Conservation (phyloP, 2,888 invertebrate species). For the Drosophila atroscutellata region DNA sequence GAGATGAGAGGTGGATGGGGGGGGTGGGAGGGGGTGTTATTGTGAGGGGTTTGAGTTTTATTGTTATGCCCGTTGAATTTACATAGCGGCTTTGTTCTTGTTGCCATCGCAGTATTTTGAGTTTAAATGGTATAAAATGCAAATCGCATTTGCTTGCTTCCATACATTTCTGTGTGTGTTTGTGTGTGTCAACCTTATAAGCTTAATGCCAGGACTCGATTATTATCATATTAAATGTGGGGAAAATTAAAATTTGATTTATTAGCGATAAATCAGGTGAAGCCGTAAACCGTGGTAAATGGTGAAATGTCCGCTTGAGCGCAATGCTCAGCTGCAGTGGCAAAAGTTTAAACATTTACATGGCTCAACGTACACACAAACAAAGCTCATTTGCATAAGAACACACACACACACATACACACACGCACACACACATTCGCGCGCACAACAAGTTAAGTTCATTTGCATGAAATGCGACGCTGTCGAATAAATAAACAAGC, state of each 20-base stretch:
- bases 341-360: slow-evolving; percentile 54
- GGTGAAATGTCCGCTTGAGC: slow-evolving; percentile 22
- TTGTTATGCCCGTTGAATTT: slow-evolving; percentile 14
- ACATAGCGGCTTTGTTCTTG: slow-evolving; percentile 48
- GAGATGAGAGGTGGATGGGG: neutral
- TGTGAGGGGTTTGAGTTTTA: slow-evolving; percentile 4
- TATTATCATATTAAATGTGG: slow-evolving; percentile 62
- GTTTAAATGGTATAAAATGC: slow-evolving; percentile 74
- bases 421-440: neutral
- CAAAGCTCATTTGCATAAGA: slow-evolving; percentile 60
- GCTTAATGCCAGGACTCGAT: slow-evolving; percentile 27
- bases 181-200: slow-evolving; percentile 4
- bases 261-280: slow-evolving; percentile 66
- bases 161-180: slow-evolving; percentile 18
- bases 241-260: slow-evolving; percentile 64
- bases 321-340: slow-evolving; percentile 35
- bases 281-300: slow-evolving; percentile 29
- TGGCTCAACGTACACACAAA: slow-evolving; percentile 30
- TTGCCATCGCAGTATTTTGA: slow-evolving; percentile 38
- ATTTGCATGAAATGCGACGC: slow-evolving; percentile 72
- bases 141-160: slow-evolving; percentile 71
- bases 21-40: neutral
- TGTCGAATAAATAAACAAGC: slow-evolving; percentile 25
- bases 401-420: slow-evolving; percentile 19
- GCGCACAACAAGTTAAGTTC: slow-evolving; percentile 58